A percentile compares a stretch with the other conserved stretches of the same genome.
Conservation (phyloP, 2,888 invertebrate species). For the Tiliacea citrago region DNA sequence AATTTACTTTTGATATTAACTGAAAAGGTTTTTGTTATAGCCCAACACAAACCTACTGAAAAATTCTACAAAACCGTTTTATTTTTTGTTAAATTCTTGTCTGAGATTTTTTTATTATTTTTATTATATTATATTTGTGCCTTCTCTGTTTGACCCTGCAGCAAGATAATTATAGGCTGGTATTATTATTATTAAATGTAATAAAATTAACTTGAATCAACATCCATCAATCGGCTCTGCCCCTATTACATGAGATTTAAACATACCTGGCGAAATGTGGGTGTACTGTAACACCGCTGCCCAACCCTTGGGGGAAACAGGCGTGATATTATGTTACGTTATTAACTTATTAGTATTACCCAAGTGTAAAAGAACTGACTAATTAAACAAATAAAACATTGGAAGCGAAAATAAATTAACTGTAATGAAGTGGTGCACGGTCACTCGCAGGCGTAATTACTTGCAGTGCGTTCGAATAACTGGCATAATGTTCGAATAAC, state of each 20-base stretch:
- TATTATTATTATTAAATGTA: neutral
- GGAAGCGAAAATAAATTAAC: slow-evolving; percentile 33
- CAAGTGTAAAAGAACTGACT: slow-evolving; percentile 8
- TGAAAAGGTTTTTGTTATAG: neutral
- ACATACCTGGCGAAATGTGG: too few relatives aligned
- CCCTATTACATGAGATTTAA: too few relatives aligned
- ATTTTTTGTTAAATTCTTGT: neutral
- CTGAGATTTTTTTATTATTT: too few relatives aligned
- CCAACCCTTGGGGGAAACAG: too few relatives aligned
- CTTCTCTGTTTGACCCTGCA: neutral
- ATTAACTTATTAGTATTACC: neutral
- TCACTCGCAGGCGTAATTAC: slow-evolving; percentile 53
- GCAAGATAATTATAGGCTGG: too few relatives aligned
- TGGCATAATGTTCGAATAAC: slow-evolving; percentile 43
- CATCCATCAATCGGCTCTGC: too few relatives aligned
- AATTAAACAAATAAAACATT: slow-evolving; percentile 22
- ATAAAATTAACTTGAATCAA: neutral
- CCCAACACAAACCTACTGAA: neutral
- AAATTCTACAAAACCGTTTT: neutral
- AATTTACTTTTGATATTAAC: neutral
- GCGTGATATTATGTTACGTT: too few relatives aligned
- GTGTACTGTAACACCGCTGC: too few relatives aligned
- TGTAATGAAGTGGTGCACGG: slow-evolving; percentile 40
- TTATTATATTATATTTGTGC: too few relatives aligned
- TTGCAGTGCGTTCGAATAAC: slow-evolving; percentile 42